phyloP scores from a whole-genome alignment of 2,888 invertebrate species.

The Spisula solida region DNA sequence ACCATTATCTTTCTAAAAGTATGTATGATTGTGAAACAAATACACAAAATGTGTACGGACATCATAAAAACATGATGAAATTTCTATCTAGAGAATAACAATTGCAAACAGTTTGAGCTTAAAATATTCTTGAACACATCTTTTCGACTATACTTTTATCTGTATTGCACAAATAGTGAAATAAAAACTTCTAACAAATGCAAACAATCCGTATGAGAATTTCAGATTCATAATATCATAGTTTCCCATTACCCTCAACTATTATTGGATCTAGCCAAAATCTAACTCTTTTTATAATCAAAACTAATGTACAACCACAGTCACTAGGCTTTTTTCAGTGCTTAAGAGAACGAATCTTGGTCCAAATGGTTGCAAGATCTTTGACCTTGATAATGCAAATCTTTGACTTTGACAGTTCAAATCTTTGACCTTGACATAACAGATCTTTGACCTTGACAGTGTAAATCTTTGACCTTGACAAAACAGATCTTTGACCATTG shows the following conservation, averaged over 20 bases:
- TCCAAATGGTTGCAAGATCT: no score
- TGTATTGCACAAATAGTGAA: constrained; percentile 36
- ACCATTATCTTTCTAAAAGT: neutral
- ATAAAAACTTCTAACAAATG: constrained; percentile 24
- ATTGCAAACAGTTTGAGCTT: constrained; percentile 21
- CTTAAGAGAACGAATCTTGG: no score
- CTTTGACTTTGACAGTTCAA: no score
- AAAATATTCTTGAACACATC: constrained; percentile 34
- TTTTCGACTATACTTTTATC: constrained; percentile 27
- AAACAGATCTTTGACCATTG: no score
- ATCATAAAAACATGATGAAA: constrained; percentile 16
- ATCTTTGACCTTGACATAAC: no score
- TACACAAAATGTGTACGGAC: neutral
- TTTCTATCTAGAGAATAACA: constrained; percentile 8
- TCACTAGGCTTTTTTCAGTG: no score
- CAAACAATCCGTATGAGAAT: constrained; percentile 23
- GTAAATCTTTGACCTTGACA: no score
- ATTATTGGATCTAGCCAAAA: no score
- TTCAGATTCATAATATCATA: constrained; percentile 18
- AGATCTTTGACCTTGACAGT: no score
- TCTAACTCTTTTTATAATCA: no score
- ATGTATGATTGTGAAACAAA: neutral
- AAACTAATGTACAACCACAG: no score
- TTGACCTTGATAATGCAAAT: no score
- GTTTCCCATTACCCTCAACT: neutral